Evolutionary conservation across 2,888 invertebrate species (phyloP), one percentile per base, ranked within the genome.

Genomic region (Synergus laeviventris): DNA sequence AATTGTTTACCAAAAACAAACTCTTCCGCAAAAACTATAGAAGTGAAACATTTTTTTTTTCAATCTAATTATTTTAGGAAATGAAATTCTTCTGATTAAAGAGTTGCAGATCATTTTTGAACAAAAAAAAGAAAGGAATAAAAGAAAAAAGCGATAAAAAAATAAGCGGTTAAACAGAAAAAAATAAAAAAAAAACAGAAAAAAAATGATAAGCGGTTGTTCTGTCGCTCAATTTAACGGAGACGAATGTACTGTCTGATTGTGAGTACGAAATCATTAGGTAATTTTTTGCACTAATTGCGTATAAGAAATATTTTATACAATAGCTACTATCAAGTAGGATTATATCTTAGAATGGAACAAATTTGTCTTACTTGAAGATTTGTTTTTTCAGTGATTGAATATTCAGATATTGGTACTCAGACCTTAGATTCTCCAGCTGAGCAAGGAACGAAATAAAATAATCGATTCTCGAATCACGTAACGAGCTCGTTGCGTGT

Each of bases 221-320:
- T 54, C 49, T 70, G 70, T 70, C 70, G 31, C 49, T 70, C 49
- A 49, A 54, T 70, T 70, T 49, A 49, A 70, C 70, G 49, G 49
- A 45, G 70, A 49, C 36, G 70, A 70, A 70, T 70, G 36, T 49
- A 70, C 70, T 54, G 70, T 49, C 70, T 49, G 70, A 70, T n/a
- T n/a, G n/a, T n/a, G 70, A 36, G n/a, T n/a, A 54, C 31, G 49
- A 70, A 70, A 70, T 49, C 70, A 70, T 70, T 70, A 70, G 49
- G 49, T 70, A 70, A 70, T 70, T 70, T 70, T 70, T 70, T 70
- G 49, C 70, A 70, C 70, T 24, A n/a, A n/a, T n/a, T n/a, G n/a
- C n/a, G n/a, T n/a, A n/a, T n/a, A 7, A 31, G 31, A 31, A 31
- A 31, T 31, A 31, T 31, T 31, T 31, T 31, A 31, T 31, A 31